Conservation (phyloP, 2,113 vertebrate genomes). For the Plecturocebus donacophilus region DNA sequence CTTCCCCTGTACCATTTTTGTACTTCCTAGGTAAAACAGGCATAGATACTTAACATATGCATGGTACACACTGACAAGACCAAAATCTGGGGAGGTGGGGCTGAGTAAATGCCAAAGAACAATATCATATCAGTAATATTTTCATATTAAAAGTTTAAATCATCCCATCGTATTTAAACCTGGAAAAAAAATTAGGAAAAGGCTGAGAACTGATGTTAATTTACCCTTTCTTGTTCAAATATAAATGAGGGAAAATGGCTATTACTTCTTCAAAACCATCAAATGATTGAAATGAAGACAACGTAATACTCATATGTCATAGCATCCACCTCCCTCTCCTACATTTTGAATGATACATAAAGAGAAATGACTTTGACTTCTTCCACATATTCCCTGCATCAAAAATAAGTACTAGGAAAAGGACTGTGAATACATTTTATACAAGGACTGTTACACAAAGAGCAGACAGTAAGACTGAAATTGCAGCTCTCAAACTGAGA, state of each 20-base stretch:
- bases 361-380: slow-evolving; percentile 45
- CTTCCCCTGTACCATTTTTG: not conserved
- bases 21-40: slow-evolving; percentile 29
- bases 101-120: slow-evolving; percentile 1
- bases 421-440: slow-evolving; percentile 63
- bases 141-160: slow-evolving; percentile 40
- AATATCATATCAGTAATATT: not conserved
- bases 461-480: slow-evolving; percentile 44
- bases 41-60: not conserved
- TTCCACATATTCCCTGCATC: slow-evolving; percentile 44
- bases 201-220: not conserved
- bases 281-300: slow-evolving; percentile 35
- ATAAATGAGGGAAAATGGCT: slow-evolving; percentile 27
- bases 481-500: not conserved
- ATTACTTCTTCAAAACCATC: slow-evolving; percentile 56
- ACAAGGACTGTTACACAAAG: slow-evolving; percentile 46
- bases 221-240: slow-evolving; percentile 45
- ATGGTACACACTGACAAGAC: not conserved
- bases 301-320: slow-evolving; percentile 27
- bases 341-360: slow-evolving; percentile 51
- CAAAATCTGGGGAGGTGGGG: not conserved
- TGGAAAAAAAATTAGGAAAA: slow-evolving; percentile 31
- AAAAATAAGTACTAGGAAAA: slow-evolving; percentile 10
- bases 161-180: not conserved
- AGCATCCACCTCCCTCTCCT: slow-evolving; percentile 16